These are phyloP conservation scores for Rhinophrynus dorsalis DNA, from an alignment of 2,797 vertebrate species.

Conservation along the genomic window DNA sequence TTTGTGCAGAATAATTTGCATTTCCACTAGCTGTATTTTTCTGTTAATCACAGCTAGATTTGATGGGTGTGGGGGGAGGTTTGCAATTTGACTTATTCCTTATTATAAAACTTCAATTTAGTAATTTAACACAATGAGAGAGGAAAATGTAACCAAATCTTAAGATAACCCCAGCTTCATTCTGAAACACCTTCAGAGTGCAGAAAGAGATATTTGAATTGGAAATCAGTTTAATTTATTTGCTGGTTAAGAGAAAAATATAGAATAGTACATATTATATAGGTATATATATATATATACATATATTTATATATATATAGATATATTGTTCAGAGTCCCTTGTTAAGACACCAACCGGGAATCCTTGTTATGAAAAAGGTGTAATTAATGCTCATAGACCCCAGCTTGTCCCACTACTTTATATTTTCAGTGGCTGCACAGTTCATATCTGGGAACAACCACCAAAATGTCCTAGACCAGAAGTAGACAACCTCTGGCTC, in stretches of 20 bases:
- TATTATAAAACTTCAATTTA: slow-evolving; percentile 99
- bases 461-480: no score
- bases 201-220: slow-evolving; percentile 76
- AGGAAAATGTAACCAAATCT: slow-evolving; percentile 87
- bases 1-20: slow-evolving; percentile 99
- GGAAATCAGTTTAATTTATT: slow-evolving; percentile 81
- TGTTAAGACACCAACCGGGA: no score
- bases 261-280: no score
- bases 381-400: no score
- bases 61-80: slow-evolving; percentile 84
- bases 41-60: slow-evolving; percentile 98
- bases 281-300: slow-evolving; percentile 53
- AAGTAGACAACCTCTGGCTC: no score
- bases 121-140: slow-evolving; percentile 97
- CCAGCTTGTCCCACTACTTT: no score
- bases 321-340: slow-evolving; percentile 70
- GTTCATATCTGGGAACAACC: no score
- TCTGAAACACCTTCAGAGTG: slow-evolving; percentile 85
- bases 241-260: slow-evolving; percentile 56
- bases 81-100: slow-evolving; percentile 97
- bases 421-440: no score
- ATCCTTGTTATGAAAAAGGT: no score
- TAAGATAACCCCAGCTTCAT: slow-evolving; percentile 86
- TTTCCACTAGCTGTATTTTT: slow-evolving; percentile 87
- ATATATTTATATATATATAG: slow-evolving; percentile 59